A percentile compares a stretch with the other conserved stretches of the same genome.
These are phyloP conservation scores for Magallana angulata DNA, from an alignment of 1,140 invertebrate genomes.

Conservation along the genomic window DNA sequence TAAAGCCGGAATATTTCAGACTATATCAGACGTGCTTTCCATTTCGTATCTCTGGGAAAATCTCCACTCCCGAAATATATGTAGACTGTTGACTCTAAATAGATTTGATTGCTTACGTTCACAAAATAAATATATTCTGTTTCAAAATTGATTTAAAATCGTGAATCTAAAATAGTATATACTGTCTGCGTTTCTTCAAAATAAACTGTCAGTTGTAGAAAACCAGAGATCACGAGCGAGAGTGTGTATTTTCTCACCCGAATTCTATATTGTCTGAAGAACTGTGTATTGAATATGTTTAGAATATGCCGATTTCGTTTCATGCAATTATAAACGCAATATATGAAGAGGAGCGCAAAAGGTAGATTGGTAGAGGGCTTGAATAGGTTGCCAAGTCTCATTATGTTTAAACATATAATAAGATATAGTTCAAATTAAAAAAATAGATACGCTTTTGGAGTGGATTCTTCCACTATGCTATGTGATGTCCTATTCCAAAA, in stretches of 20 bases:
- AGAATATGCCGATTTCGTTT: not conserved
- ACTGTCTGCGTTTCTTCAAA: not conserved
- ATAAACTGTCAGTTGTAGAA: not conserved
- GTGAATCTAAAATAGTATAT: constrained; percentile 13
- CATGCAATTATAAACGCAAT: too few relatives aligned
- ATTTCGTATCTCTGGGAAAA: not conserved
- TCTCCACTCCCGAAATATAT: not conserved
- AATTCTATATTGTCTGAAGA: not conserved
- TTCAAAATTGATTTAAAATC: constrained; percentile 29
- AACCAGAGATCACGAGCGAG: constrained; percentile 16
- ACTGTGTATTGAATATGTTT: not conserved
- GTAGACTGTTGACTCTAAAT: not conserved
- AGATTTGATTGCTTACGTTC: constrained; percentile 15
- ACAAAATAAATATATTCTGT: constrained; percentile 36
- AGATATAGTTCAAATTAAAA: too few relatives aligned
- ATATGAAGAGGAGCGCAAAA: too few relatives aligned
- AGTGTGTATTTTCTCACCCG: constrained; percentile 15
- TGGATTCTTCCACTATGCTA: too few relatives aligned
- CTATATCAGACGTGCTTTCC: not conserved
- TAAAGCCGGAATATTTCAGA: too few relatives aligned
- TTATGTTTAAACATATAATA: too few relatives aligned
- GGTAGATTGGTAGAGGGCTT: too few relatives aligned
- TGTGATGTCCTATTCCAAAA: too few relatives aligned
- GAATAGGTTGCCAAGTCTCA: too few relatives aligned
- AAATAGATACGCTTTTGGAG: too few relatives aligned